These are phyloP conservation scores for Vipera ursinii DNA, from an alignment of 2,797 vertebrate genomes.

Conservation along the genomic window DNA sequence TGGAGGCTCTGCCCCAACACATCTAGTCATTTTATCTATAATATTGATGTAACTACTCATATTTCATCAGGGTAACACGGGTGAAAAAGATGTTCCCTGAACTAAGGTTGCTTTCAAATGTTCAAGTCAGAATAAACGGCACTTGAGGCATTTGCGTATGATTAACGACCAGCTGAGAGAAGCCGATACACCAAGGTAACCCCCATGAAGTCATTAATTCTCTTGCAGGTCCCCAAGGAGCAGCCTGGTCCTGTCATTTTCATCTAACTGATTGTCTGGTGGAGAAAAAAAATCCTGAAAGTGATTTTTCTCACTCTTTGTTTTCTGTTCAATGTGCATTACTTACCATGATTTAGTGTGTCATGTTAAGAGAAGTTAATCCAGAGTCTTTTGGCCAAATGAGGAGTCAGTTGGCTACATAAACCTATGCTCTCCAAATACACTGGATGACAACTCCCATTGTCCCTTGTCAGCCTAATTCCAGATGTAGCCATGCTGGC, in stretches of 20 bases:
- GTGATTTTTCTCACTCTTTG: slow-evolving; percentile 27
- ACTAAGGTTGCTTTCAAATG: neutral
- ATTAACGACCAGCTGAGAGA: slow-evolving; percentile 1
- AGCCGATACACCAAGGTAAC: slow-evolving; percentile 24
- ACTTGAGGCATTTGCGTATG: neutral
- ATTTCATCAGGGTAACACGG: neutral
- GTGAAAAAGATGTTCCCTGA: slow-evolving; percentile 18
- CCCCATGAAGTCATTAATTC: slow-evolving; percentile 36
- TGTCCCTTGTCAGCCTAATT: neutral
- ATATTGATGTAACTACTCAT: slow-evolving; percentile 9
- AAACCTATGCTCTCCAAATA: neutral
- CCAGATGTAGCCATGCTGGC: neutral
- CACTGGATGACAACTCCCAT: neutral
- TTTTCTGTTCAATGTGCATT: slow-evolving; percentile 15
- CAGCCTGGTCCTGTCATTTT: slow-evolving; percentile 18
- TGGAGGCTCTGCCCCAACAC: neutral
- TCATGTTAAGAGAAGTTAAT: slow-evolving; percentile 4
- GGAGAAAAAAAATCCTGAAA: rapidly evolving
- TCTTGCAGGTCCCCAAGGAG: slow-evolving; percentile 8
- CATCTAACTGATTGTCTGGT: slow-evolving; percentile 27
- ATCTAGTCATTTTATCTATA: neutral
- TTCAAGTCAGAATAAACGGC: slow-evolving; percentile 19
- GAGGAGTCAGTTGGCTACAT: slow-evolving; percentile 10
- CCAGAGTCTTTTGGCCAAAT: neutral
- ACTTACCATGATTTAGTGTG: neutral